Conservation (phyloP, 2,888 invertebrate species). For the Clostera curtula region DNA sequence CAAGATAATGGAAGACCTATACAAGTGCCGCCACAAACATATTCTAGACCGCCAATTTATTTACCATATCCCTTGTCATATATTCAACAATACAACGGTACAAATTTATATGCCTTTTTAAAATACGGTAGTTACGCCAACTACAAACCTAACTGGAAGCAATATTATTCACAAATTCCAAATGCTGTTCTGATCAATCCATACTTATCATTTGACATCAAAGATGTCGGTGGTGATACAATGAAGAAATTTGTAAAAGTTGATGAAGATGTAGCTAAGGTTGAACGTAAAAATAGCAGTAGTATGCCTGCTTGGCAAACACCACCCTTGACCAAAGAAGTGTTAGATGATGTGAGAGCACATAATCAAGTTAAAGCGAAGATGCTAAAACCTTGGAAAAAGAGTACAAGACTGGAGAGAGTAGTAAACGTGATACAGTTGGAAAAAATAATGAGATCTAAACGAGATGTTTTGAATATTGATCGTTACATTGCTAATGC, state of each 20-base stretch:
- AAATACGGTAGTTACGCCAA: conserved; percentile 22
- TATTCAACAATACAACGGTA: conserved; percentile 31
- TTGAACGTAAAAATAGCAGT: conserved; percentile 5
- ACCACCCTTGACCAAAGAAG: conserved; percentile 33
- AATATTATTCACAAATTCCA: conserved; percentile 16
- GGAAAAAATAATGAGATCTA: conserved; percentile 37
- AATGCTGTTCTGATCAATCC: conserved; percentile 23
- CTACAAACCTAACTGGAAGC: conserved; percentile 17
- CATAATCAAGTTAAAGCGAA: conserved; percentile 37
- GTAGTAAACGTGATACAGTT: conserved; percentile 46
- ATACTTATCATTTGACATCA: conserved; percentile 16
- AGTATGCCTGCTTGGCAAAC: conserved; percentile 45
- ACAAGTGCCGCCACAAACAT: conserved; percentile 16
- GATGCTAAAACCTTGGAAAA: conserved; percentile 37
- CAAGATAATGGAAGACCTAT: too few relatives aligned
- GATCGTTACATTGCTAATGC: too few relatives aligned
- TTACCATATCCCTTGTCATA: conserved; percentile 46
- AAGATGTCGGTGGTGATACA: conserved; percentile 11
- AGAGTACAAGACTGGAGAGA: conserved; percentile 47
- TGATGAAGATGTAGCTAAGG: conserved; percentile 2
- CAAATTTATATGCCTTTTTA: too few relatives aligned
- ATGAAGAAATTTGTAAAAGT: conserved; percentile 5
- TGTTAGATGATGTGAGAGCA: conserved; percentile 50
- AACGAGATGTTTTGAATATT: conserved; percentile 31
- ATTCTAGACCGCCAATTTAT: conserved; percentile 27